Evolutionary conservation across 1,140 invertebrate genomes (phyloP).

Genomic region (Halotydeus destructor): DNA sequence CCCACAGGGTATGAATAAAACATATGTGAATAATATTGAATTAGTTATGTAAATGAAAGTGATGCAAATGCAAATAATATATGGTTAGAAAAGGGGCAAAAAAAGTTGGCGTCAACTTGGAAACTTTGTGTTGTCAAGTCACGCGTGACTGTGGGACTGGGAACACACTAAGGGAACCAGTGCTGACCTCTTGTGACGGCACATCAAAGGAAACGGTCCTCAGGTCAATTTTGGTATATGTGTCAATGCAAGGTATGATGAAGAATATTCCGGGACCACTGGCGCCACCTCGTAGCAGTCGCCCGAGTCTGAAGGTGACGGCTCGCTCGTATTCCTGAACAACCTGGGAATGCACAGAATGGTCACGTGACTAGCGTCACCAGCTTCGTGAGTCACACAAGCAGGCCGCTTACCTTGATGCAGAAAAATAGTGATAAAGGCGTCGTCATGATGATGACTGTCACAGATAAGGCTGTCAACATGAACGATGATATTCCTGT

Average conservation of each 20-base stretch:
- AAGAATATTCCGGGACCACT: conserved; percentile 42
- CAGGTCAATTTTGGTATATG: conserved; percentile 32
- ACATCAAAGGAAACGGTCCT: conserved; percentile 37
- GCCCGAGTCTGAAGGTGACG: conserved; percentile 70
- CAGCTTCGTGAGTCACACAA: too few species aligned
- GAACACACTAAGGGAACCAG: too few species aligned
- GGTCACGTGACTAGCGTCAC: background rate
- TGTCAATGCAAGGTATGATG: conserved; percentile 34
- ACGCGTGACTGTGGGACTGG: too few species aligned
- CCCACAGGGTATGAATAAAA: background rate
- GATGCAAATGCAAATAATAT: too few species aligned
- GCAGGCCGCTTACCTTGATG: conserved; percentile 87
- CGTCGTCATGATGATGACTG: conserved; percentile 64
- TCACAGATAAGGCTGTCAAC: conserved; percentile 58
- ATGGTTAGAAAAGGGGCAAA: too few species aligned
- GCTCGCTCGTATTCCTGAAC: conserved; percentile 75
- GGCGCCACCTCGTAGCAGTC: conserved; percentile 60
- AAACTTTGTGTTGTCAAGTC: too few species aligned
- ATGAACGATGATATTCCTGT: conserved; percentile 68
- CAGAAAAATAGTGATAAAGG: conserved; percentile 84
- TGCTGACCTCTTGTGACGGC: conserved; percentile 34
- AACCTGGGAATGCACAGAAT: conserved; percentile 35
- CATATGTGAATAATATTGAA: too few species aligned
- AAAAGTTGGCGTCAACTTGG: too few species aligned
- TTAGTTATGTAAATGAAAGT: too few species aligned